phyloP scores from a whole-genome alignment of 2,888 invertebrate genomes.

The Hemaris fuciformis region DNA sequence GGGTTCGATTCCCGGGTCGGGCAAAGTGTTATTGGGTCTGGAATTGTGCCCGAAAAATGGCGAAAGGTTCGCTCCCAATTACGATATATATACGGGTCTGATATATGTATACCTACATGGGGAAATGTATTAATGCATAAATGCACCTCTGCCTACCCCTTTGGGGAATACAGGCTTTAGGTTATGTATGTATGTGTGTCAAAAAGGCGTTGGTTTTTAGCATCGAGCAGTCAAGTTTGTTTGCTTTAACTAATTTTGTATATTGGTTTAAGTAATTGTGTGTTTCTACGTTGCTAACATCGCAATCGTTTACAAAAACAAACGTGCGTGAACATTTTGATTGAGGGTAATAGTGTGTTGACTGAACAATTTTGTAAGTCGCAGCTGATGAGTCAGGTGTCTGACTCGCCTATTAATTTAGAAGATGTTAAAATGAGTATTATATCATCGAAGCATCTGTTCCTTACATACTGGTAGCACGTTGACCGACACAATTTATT shows the following conservation, averaged over 20 bases:
- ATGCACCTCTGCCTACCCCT: no score
- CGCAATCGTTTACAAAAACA: neutral
- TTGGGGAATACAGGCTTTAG: no score
- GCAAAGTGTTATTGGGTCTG: no score
- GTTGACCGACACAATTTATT: neutral
- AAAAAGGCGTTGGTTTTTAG: no score
- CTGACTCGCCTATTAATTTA: conserved; percentile 22
- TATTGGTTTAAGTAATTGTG: neutral
- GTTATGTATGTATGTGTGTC: no score
- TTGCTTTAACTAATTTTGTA: neutral
- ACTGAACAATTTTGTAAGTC: neutral
- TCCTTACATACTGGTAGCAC: conserved; percentile 3
- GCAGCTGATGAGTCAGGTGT: conserved; percentile 13
- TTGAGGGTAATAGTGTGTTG: neutral
- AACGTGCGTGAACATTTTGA: neutral
- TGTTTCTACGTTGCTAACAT: neutral
- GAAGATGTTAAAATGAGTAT: conserved; percentile 21
- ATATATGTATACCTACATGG: no score
- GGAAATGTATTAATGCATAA: no score
- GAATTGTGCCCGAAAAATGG: no score
- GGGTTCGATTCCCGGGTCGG: no score
- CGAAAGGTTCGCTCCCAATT: no score
- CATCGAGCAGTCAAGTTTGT: no score
- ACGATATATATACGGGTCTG: no score
- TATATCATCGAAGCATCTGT: conserved; percentile 39